Percentiles rank a stretch among this genome's conserved stretches.
These are phyloP conservation scores for Zygaena filipendulae DNA, from an alignment of 2,888 invertebrate genomes.

Conservation along the genomic window DNA sequence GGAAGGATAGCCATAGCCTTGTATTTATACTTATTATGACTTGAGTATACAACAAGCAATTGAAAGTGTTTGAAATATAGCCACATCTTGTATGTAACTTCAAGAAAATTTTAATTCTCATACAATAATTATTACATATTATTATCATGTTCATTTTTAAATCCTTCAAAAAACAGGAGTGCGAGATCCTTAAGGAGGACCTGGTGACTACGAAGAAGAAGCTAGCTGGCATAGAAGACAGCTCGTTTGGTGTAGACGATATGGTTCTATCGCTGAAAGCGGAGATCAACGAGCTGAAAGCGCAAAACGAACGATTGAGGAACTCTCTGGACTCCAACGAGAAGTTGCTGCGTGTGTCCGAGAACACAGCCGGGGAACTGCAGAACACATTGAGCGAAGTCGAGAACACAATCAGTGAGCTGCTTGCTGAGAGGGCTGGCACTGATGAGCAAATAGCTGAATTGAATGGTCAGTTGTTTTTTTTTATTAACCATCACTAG, in stretches of 20 bases:
- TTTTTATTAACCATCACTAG: not conserved
- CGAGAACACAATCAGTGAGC: slow-evolving; percentile 78
- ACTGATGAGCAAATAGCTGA: slow-evolving; percentile 62
- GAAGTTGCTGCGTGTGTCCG: slow-evolving; percentile 71
- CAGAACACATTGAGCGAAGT: slow-evolving; percentile 79
- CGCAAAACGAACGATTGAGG: slow-evolving; percentile 73
- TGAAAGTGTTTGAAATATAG: too few species aligned
- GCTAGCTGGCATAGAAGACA: slow-evolving; percentile 74
- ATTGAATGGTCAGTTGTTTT: slow-evolving; percentile 38
- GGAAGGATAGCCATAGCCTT: too few species aligned
- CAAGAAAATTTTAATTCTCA: too few species aligned
- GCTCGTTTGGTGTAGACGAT: slow-evolving; percentile 77
- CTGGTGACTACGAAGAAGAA: slow-evolving; percentile 67
- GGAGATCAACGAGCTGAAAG: slow-evolving; percentile 68
- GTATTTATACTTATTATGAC: too few species aligned
- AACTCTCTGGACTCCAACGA: slow-evolving; percentile 73
- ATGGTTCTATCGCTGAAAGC: slow-evolving; percentile 75
- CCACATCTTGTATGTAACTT: too few species aligned
- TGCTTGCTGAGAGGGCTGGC: slow-evolving; percentile 49
- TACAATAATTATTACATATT: too few species aligned
- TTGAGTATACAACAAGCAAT: too few species aligned
- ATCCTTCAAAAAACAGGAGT: too few species aligned
- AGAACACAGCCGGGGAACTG: slow-evolving; percentile 83
- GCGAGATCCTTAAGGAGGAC: slow-evolving; percentile 73
- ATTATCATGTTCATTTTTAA: too few species aligned